These are phyloP conservation scores for Spisula solida DNA, from an alignment of 2,888 invertebrate species.

Conservation along the genomic window DNA sequence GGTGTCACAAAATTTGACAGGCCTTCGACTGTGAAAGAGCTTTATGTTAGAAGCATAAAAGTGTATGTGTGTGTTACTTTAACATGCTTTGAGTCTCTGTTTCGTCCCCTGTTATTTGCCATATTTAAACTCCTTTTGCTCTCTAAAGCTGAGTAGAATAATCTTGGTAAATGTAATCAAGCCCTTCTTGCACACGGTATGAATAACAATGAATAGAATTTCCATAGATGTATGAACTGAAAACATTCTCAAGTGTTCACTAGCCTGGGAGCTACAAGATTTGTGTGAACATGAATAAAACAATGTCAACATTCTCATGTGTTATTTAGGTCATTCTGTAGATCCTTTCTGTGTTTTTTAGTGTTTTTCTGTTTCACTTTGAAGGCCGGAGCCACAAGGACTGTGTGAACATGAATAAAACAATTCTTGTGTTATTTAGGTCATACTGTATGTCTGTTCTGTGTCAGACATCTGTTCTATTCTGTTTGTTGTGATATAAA, in stretches of 20 bases:
- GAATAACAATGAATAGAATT: conserved; percentile 27
- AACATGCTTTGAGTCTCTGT: neutral
- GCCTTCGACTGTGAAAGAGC: conserved; percentile 11
- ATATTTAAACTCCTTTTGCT: conserved; percentile 10
- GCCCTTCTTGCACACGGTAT: neutral
- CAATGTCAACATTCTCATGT: neutral
- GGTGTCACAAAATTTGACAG: conserved; percentile 27
- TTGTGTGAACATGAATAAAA: neutral
- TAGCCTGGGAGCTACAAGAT: neutral
- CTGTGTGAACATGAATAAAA: neutral
- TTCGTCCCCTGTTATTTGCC: neutral
- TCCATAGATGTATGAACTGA: neutral
- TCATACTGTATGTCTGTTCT: neutral
- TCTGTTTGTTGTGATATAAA: neutral
- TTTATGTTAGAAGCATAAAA: neutral
- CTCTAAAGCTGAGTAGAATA: neutral
- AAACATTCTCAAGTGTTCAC: conserved; percentile 23
- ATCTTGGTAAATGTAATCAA: conserved; percentile 15
- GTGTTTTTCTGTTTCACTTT: neutral
- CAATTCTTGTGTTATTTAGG: neutral
- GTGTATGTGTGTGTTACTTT: neutral
- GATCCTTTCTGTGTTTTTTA: neutral
- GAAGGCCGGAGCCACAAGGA: neutral
- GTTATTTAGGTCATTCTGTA: neutral
- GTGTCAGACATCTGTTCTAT: neutral